Conservation (phyloP, 2,113 vertebrate species). For the Chlorodrepanis virens region DNA sequence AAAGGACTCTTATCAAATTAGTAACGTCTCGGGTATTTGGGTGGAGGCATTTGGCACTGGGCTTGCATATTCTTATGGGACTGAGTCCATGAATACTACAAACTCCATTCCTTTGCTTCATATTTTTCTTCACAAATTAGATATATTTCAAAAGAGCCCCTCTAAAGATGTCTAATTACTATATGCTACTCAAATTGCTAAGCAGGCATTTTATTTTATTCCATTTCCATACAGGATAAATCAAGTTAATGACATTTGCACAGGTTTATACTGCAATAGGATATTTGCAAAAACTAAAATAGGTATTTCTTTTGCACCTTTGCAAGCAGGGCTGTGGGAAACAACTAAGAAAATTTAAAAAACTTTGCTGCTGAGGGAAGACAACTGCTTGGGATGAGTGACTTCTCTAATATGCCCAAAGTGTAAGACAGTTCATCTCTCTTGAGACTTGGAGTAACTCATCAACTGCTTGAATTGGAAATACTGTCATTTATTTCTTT, state of each 20-base stretch:
- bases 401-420: neutral
- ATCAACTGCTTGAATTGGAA: neutral
- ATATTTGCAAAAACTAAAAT: neutral
- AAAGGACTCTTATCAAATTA: constrained; percentile 48
- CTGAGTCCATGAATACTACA: neutral
- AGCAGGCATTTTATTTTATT: neutral
- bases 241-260: neutral
- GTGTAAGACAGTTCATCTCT: neutral
- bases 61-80: neutral
- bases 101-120: neutral
- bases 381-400: neutral
- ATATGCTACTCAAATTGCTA: neutral
- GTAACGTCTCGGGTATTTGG: constrained; percentile 32
- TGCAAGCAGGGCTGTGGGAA: neutral
- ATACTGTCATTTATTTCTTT: neutral
- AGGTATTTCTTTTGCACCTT: neutral
- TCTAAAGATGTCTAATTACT: neutral
- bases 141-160: neutral
- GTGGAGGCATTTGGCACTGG: constrained; percentile 51
- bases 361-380: neutral
- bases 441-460: neutral
- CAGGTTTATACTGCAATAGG: neutral
- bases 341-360: neutral
- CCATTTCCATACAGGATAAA: neutral
- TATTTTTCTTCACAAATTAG: neutral